Base-by-base conservation (phyloP, 2,113 vertebrate genomes). In the Philantomba maxwellii region DNA sequence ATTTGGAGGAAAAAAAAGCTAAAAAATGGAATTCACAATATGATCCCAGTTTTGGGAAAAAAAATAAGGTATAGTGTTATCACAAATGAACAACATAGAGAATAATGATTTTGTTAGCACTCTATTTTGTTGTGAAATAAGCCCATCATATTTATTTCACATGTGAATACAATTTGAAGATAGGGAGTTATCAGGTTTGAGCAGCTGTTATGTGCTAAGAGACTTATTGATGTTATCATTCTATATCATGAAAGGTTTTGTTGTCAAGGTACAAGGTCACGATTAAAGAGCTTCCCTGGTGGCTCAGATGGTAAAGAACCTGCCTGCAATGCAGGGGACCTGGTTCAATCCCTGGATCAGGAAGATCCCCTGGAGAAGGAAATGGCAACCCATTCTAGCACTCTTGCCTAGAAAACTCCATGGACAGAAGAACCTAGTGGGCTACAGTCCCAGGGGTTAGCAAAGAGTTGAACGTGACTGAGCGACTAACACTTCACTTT, bases 51-150 rank as follows among this genome's bases (percentile, higher is more conserved):
- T 88, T 96, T 53, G 19, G 12, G 28, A 91, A 85, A 58, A 58
- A 43, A 58, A 91, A 36, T 16, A 85, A 73, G 36, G n/a, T 23
- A 57, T 2, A 47, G 17, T 36, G 11, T 70, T 60, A 70, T 49
- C 25, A 5, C 36, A 64, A 80, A 45, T 43, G 2, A 26, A 55
- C 2, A 15, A 8, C 58, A 47, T 70, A 47, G 14, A 49, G 21
- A 90, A 84, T 55, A 39, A 94, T 17, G 4, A 55, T 53, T 73
- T 60, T 0, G 0, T 36, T 73, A 39, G n/a, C 0, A 0, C 66
- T 23, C 10, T 73, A 23, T 73, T 39, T 73, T 73, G 21, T 39
- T 39, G 66, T 73, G 21, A 73, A 73, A 73, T 39, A 73, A 39
- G 2, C 21, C n/a, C 66, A 39, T 39, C n/a, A 13, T 39, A 39